phyloP scores from a whole-genome alignment of 2,797 vertebrate species.

The Enteromius radiatus region DNA sequence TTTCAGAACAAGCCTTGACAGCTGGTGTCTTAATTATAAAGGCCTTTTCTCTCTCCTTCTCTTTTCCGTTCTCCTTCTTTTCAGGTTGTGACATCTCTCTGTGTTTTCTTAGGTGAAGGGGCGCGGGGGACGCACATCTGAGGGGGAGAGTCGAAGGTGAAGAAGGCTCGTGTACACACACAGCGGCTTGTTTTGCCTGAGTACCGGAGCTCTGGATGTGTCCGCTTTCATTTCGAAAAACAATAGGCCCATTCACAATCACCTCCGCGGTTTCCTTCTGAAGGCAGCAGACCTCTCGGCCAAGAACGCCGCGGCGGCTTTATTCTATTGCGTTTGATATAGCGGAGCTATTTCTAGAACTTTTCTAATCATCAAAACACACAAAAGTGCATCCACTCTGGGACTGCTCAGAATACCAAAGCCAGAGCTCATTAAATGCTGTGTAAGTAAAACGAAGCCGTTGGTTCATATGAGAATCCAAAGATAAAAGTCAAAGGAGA shows the following conservation, averaged over 20 bases:
- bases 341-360: slow-evolving; percentile 37
- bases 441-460: not conserved
- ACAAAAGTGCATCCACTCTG: slow-evolving; percentile 28
- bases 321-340: slow-evolving; percentile 27
- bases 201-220: slow-evolving; percentile 59
- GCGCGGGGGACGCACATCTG: slow-evolving; percentile 57
- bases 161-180: slow-evolving; percentile 61
- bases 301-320: not conserved
- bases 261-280: slow-evolving; percentile 42
- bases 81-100: slow-evolving; percentile 56
- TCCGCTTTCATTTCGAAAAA: slow-evolving; percentile 63
- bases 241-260: slow-evolving; percentile 67
- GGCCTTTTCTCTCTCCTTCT: slow-evolving; percentile 9
- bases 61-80: slow-evolving; percentile 7
- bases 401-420: slow-evolving; percentile 35
- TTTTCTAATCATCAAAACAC: slow-evolving; percentile 42
- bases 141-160: slow-evolving; percentile 62
- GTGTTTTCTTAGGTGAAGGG: slow-evolving; percentile 45
- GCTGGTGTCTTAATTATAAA: slow-evolving; percentile 53
- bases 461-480: not conserved
- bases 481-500: not conserved
- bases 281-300: slow-evolving; percentile 29
- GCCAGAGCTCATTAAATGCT: slow-evolving; percentile 16
- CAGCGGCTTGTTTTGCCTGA: slow-evolving; percentile 67
- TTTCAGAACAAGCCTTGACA: slow-evolving; percentile 46